phyloP scores from a whole-genome alignment of 2,797 vertebrate genomes.

The Danio albolineatus region DNA sequence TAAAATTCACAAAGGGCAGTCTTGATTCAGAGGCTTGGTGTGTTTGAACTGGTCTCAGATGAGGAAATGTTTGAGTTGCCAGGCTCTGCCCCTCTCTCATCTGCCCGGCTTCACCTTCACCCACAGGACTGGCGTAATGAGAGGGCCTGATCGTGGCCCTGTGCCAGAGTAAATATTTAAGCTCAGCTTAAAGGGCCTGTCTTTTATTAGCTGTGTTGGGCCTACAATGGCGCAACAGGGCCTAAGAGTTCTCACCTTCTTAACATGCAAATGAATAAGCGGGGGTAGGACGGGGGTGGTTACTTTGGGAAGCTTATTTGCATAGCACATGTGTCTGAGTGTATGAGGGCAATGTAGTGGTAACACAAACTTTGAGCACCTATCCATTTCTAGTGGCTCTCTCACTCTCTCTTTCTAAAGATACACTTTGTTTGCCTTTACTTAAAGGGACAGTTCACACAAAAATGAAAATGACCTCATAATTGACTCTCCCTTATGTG shows the following conservation, averaged over 20 bases:
- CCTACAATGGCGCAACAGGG: constrained; percentile 71
- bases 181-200: constrained; percentile 73
- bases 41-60: constrained; percentile 63
- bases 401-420: constrained; percentile 37
- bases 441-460: background rate
- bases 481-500: too few relatives aligned
- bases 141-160: constrained; percentile 66
- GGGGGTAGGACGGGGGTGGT: constrained; percentile 74
- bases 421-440: constrained; percentile 36
- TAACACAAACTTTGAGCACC: constrained; percentile 45
- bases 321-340: constrained; percentile 78
- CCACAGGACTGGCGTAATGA: constrained; percentile 72
- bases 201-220: constrained; percentile 74
- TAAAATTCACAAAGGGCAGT: constrained; percentile 77
- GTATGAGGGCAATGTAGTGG: constrained; percentile 37
- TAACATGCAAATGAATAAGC: constrained; percentile 84
- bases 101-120: constrained; percentile 64
- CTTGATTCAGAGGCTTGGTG: constrained; percentile 59
- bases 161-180: constrained; percentile 82
- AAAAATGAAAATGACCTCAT: too few relatives aligned
- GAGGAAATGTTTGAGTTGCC: constrained; percentile 73
- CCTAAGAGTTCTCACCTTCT: constrained; percentile 76
- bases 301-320: constrained; percentile 78
- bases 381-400: constrained; percentile 49
- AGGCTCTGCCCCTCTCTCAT: constrained; percentile 55